Percentiles rank a stretch among this genome's conserved stretches.
Conservation (phyloP, 2,888 invertebrate genomes). For the Agonum fuliginosum region DNA sequence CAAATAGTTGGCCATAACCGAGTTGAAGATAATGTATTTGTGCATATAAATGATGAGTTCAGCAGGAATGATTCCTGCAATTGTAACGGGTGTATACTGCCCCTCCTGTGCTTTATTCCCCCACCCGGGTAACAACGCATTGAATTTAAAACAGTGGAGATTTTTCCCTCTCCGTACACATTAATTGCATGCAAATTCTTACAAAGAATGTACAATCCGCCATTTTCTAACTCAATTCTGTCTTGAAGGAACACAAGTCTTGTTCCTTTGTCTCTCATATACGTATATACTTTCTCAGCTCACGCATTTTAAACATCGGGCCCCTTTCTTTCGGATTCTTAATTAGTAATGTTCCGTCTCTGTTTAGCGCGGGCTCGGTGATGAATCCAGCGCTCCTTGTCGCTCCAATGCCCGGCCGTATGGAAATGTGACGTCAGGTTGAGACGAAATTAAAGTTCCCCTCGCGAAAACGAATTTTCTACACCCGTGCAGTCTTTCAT, state of each 20-base stretch:
- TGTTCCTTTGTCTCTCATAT: constrained; percentile 72
- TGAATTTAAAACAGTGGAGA: constrained; percentile 57
- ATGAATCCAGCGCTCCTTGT: constrained; percentile 71
- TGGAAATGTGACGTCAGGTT: constrained; percentile 72
- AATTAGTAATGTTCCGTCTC: constrained; percentile 79
- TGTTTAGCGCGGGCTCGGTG: constrained; percentile 72
- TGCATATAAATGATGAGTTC: no score
- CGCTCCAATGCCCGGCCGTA: constrained; percentile 75
- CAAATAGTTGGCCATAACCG: no score
- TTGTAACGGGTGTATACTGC: no score
- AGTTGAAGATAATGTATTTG: no score
- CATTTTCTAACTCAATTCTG: constrained; percentile 72
- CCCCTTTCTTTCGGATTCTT: constrained; percentile 82
- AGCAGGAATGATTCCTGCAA: no score
- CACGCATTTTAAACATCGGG: constrained; percentile 75
- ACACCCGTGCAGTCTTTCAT: constrained; percentile 74
- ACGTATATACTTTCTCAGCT: constrained; percentile 71
- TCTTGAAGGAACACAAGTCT: constrained; percentile 70
- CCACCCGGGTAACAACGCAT: constrained; percentile 39
- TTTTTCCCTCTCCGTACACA: constrained; percentile 53
- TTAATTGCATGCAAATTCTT: constrained; percentile 73
- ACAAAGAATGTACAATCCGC: constrained; percentile 73
- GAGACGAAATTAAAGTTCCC: constrained; percentile 72
- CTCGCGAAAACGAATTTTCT: constrained; percentile 73
- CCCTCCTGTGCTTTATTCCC: no score